phyloP scores from a whole-genome alignment of 30 jellyfish, hydroid and myxozoan genomes.

The Thelohanellus kitauei region DNA sequence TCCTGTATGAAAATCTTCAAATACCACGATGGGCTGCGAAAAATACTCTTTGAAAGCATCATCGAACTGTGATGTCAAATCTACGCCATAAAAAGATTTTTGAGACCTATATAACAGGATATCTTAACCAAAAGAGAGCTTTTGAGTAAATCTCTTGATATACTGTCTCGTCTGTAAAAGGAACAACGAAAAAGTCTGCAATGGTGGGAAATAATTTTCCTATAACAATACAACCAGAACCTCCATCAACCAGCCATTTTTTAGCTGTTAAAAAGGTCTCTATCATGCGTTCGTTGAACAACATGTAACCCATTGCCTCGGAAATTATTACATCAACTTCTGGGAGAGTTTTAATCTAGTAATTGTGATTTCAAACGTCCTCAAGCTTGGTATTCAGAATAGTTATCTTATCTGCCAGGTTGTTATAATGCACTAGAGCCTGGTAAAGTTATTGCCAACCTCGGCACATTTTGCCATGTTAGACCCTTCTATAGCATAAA shows the following conservation, averaged over 20 bases:
- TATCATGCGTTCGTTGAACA: conserved; percentile 65
- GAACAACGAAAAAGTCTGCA: conserved; percentile 59
- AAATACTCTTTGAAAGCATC: conserved; percentile 67
- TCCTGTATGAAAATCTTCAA: background rate
- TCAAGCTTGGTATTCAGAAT: background rate
- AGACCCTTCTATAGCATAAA: conserved; percentile 92
- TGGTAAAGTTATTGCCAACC: conserved; percentile 5
- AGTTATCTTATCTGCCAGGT: background rate
- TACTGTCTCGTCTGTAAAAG: conserved; percentile 72
- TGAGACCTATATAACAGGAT: conserved; percentile 50
- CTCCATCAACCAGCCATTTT: conserved; percentile 16
- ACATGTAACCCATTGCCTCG: conserved; percentile 93
- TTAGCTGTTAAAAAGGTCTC: conserved; percentile 76
- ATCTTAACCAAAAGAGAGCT: conserved; percentile 61
- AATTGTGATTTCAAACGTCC: background rate
- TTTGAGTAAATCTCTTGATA: conserved; percentile 51
- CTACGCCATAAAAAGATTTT: conserved; percentile 52
- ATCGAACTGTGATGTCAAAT: conserved; percentile 36
- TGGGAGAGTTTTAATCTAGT: conserved; percentile 23
- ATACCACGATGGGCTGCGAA: conserved; percentile 73
- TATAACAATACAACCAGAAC: background rate
- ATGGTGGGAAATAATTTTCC: conserved; percentile 74
- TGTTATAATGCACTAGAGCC: background rate
- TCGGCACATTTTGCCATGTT: conserved; percentile 79
- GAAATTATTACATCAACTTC: conserved; percentile 56